A percentile compares a stretch with the other conserved stretches of the same genome.
Conservation (phyloP, 2,888 invertebrate genomes). For the Brachyopa scutellaris region DNA sequence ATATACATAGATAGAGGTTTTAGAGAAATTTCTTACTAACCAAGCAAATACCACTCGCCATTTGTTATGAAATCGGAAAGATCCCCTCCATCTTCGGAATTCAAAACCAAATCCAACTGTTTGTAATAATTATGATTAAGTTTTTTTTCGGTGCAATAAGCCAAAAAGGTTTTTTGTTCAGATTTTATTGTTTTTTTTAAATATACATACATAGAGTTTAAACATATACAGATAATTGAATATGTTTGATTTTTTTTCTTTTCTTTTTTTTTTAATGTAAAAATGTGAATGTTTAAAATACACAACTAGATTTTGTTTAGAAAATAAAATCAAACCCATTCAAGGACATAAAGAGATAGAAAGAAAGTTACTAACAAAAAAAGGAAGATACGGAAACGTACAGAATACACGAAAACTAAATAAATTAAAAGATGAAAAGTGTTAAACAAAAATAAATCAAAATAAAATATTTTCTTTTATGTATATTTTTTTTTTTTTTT, state of each 20-base stretch:
- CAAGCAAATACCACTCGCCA: conserved; percentile 99
- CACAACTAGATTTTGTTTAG: too few species aligned
- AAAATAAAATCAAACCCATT: conserved; percentile 54
- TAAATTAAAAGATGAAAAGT: conserved; percentile 5
- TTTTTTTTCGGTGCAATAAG: conserved; percentile 65
- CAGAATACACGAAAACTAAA: background rate
- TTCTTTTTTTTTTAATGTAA: too few species aligned
- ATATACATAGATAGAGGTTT: conserved; percentile 63
- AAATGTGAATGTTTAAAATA: too few species aligned
- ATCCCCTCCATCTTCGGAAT: conserved; percentile 96
- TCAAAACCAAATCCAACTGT: conserved; percentile 97
- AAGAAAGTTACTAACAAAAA: conserved; percentile 12
- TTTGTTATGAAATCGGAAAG: conserved; percentile 98
- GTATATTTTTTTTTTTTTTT: conserved; percentile 77
- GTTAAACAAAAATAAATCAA: conserved; percentile 30
- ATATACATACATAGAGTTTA: conserved; percentile 71
- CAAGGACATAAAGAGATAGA: conserved; percentile 37
- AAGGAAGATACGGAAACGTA: background rate
- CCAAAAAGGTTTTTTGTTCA: conserved; percentile 38
- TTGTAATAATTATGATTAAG: conserved; percentile 73
- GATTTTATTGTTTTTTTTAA: conserved; percentile 61
- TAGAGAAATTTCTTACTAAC: conserved; percentile 84
- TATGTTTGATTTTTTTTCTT: conserved; percentile 45
- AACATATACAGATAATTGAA: conserved; percentile 60
- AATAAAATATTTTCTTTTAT: conserved; percentile 23